A percentile compares a stretch with the other conserved stretches of the same genome.
phyloP scores from a whole-genome alignment of 2,888 invertebrate species.

The Epistrophe eligans region DNA sequence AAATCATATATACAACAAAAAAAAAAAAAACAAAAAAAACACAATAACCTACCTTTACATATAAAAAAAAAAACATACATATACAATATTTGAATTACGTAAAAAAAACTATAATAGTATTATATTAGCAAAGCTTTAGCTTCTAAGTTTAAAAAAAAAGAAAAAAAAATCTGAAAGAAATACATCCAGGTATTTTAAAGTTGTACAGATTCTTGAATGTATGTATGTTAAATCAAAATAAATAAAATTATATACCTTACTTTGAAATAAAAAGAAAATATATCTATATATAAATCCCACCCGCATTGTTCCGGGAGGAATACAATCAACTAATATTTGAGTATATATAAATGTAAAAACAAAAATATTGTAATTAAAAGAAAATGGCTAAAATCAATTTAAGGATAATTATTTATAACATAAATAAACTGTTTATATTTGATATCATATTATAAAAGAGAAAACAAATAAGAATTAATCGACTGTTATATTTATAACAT shows the following conservation, averaged over 20 bases:
- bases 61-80: conserved; percentile 35
- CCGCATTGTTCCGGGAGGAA: conserved; percentile 70
- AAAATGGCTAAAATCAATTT: conserved; percentile 43
- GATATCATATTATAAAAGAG: conserved; percentile 47
- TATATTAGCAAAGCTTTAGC: conserved; percentile 54
- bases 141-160: conserved; percentile 39
- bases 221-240: conserved; percentile 9
- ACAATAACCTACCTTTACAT: conserved; percentile 68
- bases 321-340: conserved; percentile 69
- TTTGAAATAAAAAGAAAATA: neutral
- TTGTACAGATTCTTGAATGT: conserved; percentile 52
- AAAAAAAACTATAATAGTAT: conserved; percentile 34
- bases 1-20: conserved; percentile 60
- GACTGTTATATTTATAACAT: conserved; percentile 65
- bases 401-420: conserved; percentile 27
- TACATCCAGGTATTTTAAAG: conserved; percentile 23
- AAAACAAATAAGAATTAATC: conserved; percentile 38
- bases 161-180: conserved; percentile 12
- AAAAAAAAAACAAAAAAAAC: conserved; percentile 39
- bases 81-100: conserved; percentile 58
- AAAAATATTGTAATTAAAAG: conserved; percentile 1
- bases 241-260: neutral
- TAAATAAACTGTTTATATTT: conserved; percentile 68
- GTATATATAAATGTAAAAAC: conserved; percentile 35
- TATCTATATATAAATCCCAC: conserved; percentile 58